A percentile compares a stretch with the other conserved stretches of the same genome.
These are phyloP conservation scores for Hypomecis atomaria DNA, from an alignment of 2,888 invertebrate genomes.

Conservation along the genomic window DNA sequence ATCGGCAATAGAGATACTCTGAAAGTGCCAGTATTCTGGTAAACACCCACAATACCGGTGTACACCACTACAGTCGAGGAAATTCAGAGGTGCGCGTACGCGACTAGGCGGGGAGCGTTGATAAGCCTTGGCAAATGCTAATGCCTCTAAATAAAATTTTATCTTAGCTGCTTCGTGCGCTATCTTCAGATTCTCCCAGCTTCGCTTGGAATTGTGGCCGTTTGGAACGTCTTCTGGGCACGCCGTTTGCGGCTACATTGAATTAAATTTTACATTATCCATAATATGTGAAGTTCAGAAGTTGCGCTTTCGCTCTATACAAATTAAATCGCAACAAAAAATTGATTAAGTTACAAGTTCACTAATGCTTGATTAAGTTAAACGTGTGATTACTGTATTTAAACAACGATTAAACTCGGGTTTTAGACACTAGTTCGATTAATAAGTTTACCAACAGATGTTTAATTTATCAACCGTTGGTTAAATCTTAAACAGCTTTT, in stretches of 20 bases:
- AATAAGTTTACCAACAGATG: too few relatives aligned
- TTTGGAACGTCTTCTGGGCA: constrained; percentile 23
- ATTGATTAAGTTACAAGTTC: too few relatives aligned
- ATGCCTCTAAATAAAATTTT: constrained; percentile 74
- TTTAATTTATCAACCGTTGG: too few relatives aligned
- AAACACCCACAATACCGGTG: constrained; percentile 36
- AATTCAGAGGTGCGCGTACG: constrained; percentile 58
- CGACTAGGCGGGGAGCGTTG: constrained; percentile 54
- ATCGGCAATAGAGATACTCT: constrained; percentile 26
- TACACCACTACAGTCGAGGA: constrained; percentile 22
- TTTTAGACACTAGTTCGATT: too few relatives aligned
- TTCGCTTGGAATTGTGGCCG: constrained; percentile 17
- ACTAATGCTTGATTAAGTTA: too few relatives aligned
- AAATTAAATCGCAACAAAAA: too few relatives aligned
- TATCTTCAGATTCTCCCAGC: constrained; percentile 50
- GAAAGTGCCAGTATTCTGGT: constrained; percentile 28
- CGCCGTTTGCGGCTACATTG: constrained; percentile 13
- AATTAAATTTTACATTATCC: constrained; percentile 21
- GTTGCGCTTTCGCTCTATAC: not conserved
- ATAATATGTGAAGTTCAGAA: not conserved
- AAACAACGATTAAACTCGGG: too few relatives aligned
- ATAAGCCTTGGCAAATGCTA: constrained; percentile 72
- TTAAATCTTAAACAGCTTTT: too few relatives aligned
- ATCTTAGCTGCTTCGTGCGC: constrained; percentile 58
- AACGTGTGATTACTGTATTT: too few relatives aligned